Base-by-base conservation (phyloP, 1,140 invertebrate genomes). In the Lepidotrigona ventralis region DNA sequence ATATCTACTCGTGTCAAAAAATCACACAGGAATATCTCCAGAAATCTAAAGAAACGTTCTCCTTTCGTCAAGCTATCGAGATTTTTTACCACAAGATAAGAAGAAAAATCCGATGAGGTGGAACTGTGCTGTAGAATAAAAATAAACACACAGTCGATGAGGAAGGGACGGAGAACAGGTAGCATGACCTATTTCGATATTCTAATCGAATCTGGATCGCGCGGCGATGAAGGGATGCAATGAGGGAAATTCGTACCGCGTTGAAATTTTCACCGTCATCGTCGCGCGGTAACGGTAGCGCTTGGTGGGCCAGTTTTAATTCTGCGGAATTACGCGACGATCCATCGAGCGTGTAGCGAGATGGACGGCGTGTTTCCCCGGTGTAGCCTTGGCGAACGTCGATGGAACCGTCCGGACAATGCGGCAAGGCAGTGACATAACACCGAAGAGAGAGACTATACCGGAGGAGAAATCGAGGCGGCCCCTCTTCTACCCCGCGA, bases 231-330 rank as follows among this genome's bases (percentile, higher is more conserved):
- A 29, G 33, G 63, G 21, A 0, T 26, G 19, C 19, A 66, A 17
- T 21, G n/a, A 23, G 26, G 29, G 39, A 39, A 63, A 58, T 9
- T 85, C 92, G 46, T 91, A 93, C 92, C 92, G 92, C 63, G 90
- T 90, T 54, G 92, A 91, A 73, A 93, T 92, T 92, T 93, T 93
- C 73, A 93, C 93, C 70, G 93, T 93, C 93, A 93, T 93, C n/a
- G 51, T 74, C 63, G 70, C 73, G 68, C 69, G 54, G 1, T 29
- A 53, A 8, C 33, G 23, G 33, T 6, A 3, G 23, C 26, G 29
- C 21, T 21, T 14, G 17, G 21, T 29, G n/a, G 15, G 46, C 17
- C 15, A 46, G 58, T 26, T 60, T 29, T 15, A 79, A 8, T n/a
- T 58, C 23, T 14, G 23, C 23, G 39, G 33, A 19, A 17, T 29